phyloP scores from a whole-genome alignment of 2,888 invertebrate genomes.

The Auanema freiburgensis region DNA sequence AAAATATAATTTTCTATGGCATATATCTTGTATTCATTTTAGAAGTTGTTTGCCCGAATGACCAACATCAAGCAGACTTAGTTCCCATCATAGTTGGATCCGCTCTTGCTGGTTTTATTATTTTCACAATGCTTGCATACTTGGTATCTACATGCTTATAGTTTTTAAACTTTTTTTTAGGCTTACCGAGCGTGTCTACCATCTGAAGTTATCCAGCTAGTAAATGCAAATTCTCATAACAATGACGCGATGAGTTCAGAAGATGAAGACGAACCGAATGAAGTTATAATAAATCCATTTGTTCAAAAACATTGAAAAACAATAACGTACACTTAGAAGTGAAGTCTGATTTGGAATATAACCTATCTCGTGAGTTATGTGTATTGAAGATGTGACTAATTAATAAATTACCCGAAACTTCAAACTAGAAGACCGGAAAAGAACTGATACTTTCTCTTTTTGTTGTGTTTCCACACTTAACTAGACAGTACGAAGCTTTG shows the following conservation, averaged over 20 bases:
- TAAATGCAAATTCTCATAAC: conserved; percentile 36
- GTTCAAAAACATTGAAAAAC: no score
- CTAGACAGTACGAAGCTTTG: no score
- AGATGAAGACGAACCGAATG: conserved; percentile 13
- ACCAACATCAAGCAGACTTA: conserved; percentile 39
- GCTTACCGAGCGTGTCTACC: conserved; percentile 45
- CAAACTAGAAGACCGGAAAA: no score
- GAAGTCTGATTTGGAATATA: no score
- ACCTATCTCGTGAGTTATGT: no score
- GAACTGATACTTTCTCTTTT: no score
- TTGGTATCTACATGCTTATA: conserved; percentile 22
- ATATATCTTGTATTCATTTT: background rate
- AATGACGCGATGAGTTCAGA: conserved; percentile 22
- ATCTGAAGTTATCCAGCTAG: conserved; percentile 36
- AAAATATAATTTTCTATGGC: no score
- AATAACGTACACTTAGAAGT: no score
- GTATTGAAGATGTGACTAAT: no score
- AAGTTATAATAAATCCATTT: no score
- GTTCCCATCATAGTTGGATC: conserved; percentile 46
- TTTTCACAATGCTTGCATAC: conserved; percentile 37
- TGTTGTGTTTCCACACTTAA: no score
- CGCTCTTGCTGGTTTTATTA: conserved; percentile 36
- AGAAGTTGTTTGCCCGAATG: conserved; percentile 39
- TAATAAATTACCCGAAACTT: no score
- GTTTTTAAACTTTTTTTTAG: conserved; percentile 20